These are phyloP conservation scores for Philantomba maxwellii DNA, from an alignment of 2,113 vertebrate genomes.

Conservation along the genomic window DNA sequence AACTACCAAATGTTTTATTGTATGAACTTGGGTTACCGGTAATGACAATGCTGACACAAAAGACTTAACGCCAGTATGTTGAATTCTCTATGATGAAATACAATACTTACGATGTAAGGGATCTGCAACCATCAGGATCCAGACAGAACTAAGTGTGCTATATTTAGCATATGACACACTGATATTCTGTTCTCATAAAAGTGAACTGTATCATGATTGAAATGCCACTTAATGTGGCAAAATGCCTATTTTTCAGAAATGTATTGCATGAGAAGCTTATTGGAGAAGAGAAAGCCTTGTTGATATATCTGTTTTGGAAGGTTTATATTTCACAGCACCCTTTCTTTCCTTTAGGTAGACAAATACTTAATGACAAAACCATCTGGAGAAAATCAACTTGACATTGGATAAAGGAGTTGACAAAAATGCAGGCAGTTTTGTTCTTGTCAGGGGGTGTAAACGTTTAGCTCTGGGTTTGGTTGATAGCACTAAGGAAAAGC, in stretches of 20 bases:
- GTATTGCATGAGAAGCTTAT: neutral
- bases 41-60: neutral
- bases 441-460: neutral
- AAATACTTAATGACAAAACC: neutral
- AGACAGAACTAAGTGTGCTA: neutral
- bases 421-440: neutral
- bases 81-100: neutral
- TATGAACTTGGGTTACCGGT: neutral
- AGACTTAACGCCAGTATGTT: neutral
- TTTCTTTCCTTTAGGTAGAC: neutral
- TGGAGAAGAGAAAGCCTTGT: neutral
- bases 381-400: constrained; percentile 19
- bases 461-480: neutral
- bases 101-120: neutral
- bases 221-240: neutral
- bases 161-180: constrained; percentile 5
- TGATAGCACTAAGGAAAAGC: neutral
- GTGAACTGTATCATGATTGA: neutral
- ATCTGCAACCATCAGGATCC: neutral
- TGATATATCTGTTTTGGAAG: neutral
- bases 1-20: neutral
- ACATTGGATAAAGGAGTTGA: neutral
- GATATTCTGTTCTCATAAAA: neutral
- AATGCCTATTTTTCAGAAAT: neutral
- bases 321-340: neutral